Conservation (phyloP, 2,113 vertebrate species). For the Piprites chloris region DNA sequence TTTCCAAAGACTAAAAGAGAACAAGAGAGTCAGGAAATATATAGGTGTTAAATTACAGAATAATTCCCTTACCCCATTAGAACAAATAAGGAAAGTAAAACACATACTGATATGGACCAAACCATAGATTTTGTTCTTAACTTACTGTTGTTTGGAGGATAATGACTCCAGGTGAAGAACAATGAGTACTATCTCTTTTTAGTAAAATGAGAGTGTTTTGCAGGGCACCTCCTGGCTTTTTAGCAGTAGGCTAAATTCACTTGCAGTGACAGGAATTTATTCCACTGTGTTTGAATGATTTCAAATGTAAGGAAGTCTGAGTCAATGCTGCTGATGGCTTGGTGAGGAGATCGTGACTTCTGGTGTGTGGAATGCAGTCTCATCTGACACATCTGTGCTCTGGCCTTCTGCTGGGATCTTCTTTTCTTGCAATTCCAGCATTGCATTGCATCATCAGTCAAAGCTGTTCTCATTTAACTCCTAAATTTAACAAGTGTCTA, state of each 20-base stretch:
- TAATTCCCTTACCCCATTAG: neutral
- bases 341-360: conserved; percentile 11
- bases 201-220: neutral
- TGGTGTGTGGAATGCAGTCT: conserved; percentile 29
- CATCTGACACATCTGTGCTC: conserved; percentile 42
- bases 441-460: conserved; percentile 41
- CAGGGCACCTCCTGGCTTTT: neutral
- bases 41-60: neutral
- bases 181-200: neutral
- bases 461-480: conserved; percentile 41
- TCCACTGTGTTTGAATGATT: neutral
- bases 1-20: neutral
- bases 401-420: conserved; percentile 25
- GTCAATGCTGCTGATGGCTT: neutral
- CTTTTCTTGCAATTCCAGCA: conserved; percentile 31
- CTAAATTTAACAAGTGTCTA: conserved; percentile 21
- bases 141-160: neutral
- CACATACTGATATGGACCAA: neutral
- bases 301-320: conserved; percentile 1
- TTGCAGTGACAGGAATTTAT: neutral
- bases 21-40: neutral
- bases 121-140: neutral
- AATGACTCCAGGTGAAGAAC: neutral
- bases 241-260: neutral
- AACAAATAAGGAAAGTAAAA: neutral